Base-by-base conservation (phyloP, 2,888 invertebrate species). In the Diadegma fenestrale region DNA sequence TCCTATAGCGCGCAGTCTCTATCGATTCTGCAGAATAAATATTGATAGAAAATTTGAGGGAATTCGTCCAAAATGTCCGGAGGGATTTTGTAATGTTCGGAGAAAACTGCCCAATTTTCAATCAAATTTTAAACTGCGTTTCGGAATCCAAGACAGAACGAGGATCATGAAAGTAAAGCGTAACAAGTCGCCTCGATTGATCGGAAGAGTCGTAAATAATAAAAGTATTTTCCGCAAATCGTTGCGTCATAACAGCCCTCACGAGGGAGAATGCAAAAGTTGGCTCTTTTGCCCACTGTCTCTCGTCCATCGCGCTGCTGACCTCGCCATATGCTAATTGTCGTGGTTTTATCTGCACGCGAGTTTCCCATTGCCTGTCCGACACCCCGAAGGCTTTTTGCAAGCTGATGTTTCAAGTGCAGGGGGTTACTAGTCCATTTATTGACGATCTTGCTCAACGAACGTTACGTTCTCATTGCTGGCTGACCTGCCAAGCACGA, bases 271-370 rank as follows among this genome's bases (percentile, higher is more conserved):
- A 82, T 48, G 58, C 51, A 14, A 64, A 45, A 26, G 19, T 43
- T 41, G 75, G 30, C 75, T 63, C 63, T 61, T 71, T 71, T 26
- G 22, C 54, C 63, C 51, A 66, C 73, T 22, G 54, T 75, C 71
- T 78, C 82, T 76, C 71, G 80, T 64, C 54, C 79, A 76, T 85
- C 73, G 63, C 30, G 63, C 30, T 54, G 54, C 82, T 85, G 85
- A 85, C 85, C 85, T 85, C 90, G 91, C 89, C 58, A 86, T 92
- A 92, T 92, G 92, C 91, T 92, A 92, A 92, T 92, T 92, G 89
- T 89, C 90, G 86, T 83, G 84, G 88, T 89, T 90, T 92, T 92
- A 92, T 92, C 91, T 90, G 90, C 92, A 93, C 92, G 92, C 92
- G 90, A 92, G 86, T 88, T 85, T 80, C 41, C 85, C 79, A 85